Evolutionary conservation across 2,797 vertebrate species (phyloP).

Genomic region (Takifugu rubripes): DNA sequence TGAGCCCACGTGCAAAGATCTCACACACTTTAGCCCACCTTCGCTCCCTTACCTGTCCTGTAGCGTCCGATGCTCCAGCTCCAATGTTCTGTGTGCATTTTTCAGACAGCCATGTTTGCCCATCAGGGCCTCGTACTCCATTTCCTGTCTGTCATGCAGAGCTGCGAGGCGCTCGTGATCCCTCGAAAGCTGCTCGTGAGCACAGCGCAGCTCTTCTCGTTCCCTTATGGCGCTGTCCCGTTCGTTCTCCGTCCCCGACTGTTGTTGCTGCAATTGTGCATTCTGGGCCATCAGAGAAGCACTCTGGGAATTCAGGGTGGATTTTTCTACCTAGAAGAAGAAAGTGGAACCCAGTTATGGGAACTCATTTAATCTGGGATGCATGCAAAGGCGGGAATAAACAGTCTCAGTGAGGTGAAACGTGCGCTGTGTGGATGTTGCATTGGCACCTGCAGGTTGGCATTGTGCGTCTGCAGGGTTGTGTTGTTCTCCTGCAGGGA

Average conservation of each 20-base stretch:
- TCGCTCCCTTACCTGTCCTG: constrained; percentile 80
- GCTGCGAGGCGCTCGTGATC: constrained; percentile 88
- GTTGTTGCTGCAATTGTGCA: constrained; percentile 85
- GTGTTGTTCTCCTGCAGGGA: constrained; percentile 90
- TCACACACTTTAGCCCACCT: neutral
- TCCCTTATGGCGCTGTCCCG: constrained; percentile 79
- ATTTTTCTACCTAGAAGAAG: constrained; percentile 86
- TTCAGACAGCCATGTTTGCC: constrained; percentile 88
- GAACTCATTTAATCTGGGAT: neutral
- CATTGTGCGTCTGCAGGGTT: constrained; percentile 87
- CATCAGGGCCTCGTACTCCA: constrained; percentile 86
- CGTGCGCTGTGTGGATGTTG: too few species aligned
- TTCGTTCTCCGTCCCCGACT: constrained; percentile 83
- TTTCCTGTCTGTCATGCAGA: constrained; percentile 86
- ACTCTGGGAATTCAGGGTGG: constrained; percentile 87
- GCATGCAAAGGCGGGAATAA: neutral
- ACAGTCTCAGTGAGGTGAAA: too few species aligned
- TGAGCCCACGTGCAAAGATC: neutral
- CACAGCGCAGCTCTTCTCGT: constrained; percentile 81
- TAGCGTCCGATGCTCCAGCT: constrained; percentile 87
- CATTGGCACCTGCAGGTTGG: constrained; percentile 85
- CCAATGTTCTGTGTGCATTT: constrained; percentile 86
- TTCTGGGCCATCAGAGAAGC: constrained; percentile 93
- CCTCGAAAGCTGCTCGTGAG: constrained; percentile 84
- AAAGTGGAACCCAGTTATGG: neutral